These are phyloP conservation scores for Pantherophis vulpinus DNA, from an alignment of 2,797 vertebrate genomes.

Conservation along the genomic window DNA sequence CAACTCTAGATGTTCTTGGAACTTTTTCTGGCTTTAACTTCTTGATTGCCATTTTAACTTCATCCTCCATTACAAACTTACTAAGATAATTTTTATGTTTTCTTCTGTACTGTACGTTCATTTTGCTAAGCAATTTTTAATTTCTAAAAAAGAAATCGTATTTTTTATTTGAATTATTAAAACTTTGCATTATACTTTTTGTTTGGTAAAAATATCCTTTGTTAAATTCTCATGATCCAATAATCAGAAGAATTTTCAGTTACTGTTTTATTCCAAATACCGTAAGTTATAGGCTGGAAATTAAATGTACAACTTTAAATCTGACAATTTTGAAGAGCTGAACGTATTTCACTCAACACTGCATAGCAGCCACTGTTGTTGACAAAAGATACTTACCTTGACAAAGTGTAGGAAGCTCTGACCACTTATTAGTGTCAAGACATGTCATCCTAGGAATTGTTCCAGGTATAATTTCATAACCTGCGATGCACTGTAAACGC, in stretches of 20 bases:
- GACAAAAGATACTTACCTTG: slow-evolving; percentile 2
- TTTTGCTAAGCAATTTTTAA: neutral
- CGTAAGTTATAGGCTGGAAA: neutral
- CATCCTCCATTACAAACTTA: neutral
- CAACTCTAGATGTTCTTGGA: neutral
- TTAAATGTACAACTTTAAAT: neutral
- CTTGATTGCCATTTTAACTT: neutral
- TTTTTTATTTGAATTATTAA: neutral
- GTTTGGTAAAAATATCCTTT: neutral
- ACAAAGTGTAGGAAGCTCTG: neutral
- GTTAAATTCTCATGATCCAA: neutral
- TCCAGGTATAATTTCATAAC: neutral
- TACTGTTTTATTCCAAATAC: neutral
- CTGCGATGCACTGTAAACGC: neutral
- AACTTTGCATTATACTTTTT: neutral
- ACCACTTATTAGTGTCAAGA: neutral
- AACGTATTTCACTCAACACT: neutral
- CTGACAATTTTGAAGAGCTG: neutral
- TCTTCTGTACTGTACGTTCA: neutral
- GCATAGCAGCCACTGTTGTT: neutral
- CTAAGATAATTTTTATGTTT: neutral
- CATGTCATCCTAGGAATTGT: rapidly evolving
- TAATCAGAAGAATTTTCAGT: neutral
- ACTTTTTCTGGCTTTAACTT: neutral
- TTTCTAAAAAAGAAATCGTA: neutral